Evolutionary conservation across 2,797 vertebrate genomes (phyloP).

Genomic region (Sebastes diaconus): DNA sequence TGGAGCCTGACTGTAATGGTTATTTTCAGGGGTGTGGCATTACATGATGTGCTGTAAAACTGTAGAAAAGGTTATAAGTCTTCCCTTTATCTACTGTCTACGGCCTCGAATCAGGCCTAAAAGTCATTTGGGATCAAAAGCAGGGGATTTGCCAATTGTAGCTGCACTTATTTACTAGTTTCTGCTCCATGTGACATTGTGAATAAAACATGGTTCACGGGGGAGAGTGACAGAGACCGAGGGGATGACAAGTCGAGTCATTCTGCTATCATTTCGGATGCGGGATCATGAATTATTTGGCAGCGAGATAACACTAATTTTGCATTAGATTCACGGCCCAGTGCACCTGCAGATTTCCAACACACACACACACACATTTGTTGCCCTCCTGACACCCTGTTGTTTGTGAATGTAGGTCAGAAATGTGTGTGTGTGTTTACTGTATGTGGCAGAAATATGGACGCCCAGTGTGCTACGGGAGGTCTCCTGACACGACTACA

Average conservation of each 20-base stretch:
- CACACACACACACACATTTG: constrained; percentile 19
- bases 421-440: constrained; percentile 41
- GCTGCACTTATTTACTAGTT: constrained; percentile 65
- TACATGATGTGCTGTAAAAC: neutral
- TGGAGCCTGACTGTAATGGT: neutral
- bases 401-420: constrained; percentile 76
- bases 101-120: constrained; percentile 10
- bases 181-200: constrained; percentile 56
- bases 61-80: neutral
- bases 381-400: constrained; percentile 64
- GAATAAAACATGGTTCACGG: constrained; percentile 66
- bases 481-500: constrained; percentile 55
- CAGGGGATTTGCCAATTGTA: constrained; percentile 25
- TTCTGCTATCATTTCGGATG: constrained; percentile 54
- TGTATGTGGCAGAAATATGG: constrained; percentile 39
- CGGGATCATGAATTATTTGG: constrained; percentile 74
- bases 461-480: constrained; percentile 24
- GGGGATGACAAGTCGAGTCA: constrained; percentile 49
- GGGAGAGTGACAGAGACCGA: constrained; percentile 59
- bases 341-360: constrained; percentile 61
- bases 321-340: constrained; percentile 72
- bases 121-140: constrained; percentile 21
- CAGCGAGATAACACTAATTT: constrained; percentile 70
- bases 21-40: neutral
- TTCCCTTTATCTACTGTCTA: neutral